A percentile compares a stretch with the other conserved stretches of the same genome.
Evolutionary conservation across 23 tunicate species (phyloP).

Genomic region (Trididemnum nubilum): DNA sequence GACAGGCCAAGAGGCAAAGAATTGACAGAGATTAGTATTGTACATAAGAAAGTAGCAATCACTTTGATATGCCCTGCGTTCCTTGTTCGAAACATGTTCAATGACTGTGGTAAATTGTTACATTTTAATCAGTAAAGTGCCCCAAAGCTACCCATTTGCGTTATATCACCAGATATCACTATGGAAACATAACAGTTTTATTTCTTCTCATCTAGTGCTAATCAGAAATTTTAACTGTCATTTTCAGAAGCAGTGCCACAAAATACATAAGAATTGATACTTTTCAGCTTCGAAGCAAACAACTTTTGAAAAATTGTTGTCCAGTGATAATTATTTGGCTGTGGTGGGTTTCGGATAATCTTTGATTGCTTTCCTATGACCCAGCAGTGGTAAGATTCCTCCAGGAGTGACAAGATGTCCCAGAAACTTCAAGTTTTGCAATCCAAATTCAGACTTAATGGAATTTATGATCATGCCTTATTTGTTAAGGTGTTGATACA

Average conservation of each 20-base stretch:
- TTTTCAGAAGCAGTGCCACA: constrained; percentile 32
- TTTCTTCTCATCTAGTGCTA: constrained; percentile 24
- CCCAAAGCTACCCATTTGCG: constrained; percentile 7
- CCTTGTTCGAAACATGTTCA: background rate
- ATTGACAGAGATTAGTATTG: background rate
- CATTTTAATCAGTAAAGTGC: constrained; percentile 24
- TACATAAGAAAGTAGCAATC: background rate
- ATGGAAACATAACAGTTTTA: constrained; percentile 8
- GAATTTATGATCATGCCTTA: too few species aligned
- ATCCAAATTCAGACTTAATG: too few species aligned
- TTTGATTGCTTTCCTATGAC: too few species aligned
- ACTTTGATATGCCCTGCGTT: background rate
- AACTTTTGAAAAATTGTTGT: constrained; percentile 33
- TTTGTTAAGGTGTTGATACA: too few species aligned
- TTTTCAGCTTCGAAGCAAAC: constrained; percentile 32
- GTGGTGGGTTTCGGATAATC: too few species aligned
- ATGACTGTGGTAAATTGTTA: constrained; percentile 24
- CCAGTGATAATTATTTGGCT: constrained; percentile 17
- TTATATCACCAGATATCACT: background rate
- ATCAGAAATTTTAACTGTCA: constrained; percentile 19
- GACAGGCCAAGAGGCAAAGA: constrained; percentile 48
- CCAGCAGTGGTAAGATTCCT: too few species aligned
- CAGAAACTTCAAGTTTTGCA: too few species aligned
- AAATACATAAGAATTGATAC: constrained; percentile 22
- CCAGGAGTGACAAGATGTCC: too few species aligned